Base-by-base conservation (phyloP, 2,888 invertebrate genomes). In the Pterostichus niger region DNA sequence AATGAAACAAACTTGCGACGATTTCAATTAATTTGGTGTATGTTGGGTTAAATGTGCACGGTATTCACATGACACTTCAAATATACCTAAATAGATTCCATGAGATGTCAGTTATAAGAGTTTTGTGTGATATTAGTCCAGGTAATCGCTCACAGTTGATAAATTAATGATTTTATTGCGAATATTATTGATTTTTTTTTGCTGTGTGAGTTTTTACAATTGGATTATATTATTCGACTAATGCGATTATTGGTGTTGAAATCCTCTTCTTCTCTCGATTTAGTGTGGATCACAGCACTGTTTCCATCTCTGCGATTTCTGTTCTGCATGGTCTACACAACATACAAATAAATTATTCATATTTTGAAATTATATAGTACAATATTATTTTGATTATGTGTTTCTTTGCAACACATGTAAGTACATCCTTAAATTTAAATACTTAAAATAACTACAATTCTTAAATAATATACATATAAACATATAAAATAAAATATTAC, bases 241-340 rank as follows among this genome's bases (percentile, higher is more conserved):
- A 56, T 40, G 81, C 54, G 17, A 52, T 81, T 56, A 81, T 81
- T 81, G 81, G 75, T 79, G 79, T 76, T 83, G 78, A 35, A 56
- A 49, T 24, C 85, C 85, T 85, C 85, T 85, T 85, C 44, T 71
- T 71, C 68, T 71, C 68, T 11, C 44, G 68, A 81, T 82, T 75
- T 83, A 84, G 86, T 85, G 88, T 88, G 86, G 90, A 92, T 95
- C 96, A 96, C 94, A 96, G 96, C 92, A 96, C 96, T 89, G 96
- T 97, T 93, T 97, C 96, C 95, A 96, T 96, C 93, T 97, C 96
- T 87, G 96, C 96, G 86, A 95, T 94, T 91, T 94, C 95, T 85
- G 94, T 95, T 91, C 94, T 92, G 90, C 93, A 91, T 88, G 92
- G 89, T 89, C 92, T 88, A 82, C 56, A 81, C 24, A 64, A 81